Evolutionary conservation across 2,797 vertebrate species (phyloP).

Genomic region (Buphagus erythrorhynchus): DNA sequence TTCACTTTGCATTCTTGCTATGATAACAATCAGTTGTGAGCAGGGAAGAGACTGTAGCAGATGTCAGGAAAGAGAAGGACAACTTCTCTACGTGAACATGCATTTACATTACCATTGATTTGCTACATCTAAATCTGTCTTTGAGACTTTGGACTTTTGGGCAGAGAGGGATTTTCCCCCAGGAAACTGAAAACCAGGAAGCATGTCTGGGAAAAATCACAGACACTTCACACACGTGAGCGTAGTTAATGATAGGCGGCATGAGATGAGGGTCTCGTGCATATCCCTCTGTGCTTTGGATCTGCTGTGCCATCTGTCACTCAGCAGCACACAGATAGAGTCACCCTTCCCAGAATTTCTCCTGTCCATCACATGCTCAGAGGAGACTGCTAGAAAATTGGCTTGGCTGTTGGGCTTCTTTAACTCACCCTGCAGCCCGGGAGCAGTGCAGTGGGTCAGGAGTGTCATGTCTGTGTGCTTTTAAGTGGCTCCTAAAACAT

Average conservation of each 20-base stretch:
- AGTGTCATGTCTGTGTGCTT: background rate
- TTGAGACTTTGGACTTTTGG: background rate
- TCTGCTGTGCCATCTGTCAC: slow-evolving; percentile 47
- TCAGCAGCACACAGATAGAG: background rate
- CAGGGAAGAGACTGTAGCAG: background rate
- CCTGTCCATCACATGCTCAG: background rate
- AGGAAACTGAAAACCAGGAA: background rate
- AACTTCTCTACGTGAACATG: background rate
- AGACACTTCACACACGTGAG: background rate
- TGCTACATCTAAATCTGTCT: background rate
- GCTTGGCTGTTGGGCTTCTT: background rate
- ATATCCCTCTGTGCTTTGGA: background rate
- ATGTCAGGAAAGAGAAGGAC: background rate
- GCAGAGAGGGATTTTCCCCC: background rate
- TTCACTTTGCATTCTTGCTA: background rate
- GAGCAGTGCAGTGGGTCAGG: background rate
- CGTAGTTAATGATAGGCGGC: background rate
- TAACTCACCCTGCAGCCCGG: background rate
- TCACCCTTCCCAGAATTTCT: slow-evolving; percentile 1
- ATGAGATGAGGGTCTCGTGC: background rate
- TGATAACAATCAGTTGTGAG: background rate
- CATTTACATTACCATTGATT: background rate
- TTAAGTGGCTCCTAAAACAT: background rate
- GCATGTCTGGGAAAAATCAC: background rate
- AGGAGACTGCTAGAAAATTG: background rate